phyloP scores from a whole-genome alignment of 2,113 vertebrate genomes.

The Promerops cafer region DNA sequence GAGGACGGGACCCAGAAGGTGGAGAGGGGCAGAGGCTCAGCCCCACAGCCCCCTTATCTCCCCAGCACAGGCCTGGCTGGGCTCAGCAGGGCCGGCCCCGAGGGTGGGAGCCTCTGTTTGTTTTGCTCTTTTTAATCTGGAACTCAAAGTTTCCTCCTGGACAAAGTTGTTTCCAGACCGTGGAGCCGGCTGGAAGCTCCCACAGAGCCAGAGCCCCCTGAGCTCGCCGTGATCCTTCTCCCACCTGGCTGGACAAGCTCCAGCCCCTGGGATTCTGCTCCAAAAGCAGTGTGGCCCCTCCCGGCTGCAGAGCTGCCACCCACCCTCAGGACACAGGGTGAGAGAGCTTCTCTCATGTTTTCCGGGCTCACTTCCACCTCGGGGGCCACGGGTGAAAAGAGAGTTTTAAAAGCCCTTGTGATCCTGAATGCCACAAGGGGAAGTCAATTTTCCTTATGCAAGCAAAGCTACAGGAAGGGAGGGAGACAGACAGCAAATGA shows the following conservation, averaged over 20 bases:
- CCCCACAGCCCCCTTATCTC: background rate
- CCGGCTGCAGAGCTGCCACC: background rate
- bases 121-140: background rate
- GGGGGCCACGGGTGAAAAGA: accelerated
- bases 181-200: accelerated
- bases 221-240: background rate
- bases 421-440: background rate
- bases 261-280: background rate
- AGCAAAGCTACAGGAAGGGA: slow-evolving; percentile 11
- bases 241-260: background rate
- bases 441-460: background rate
- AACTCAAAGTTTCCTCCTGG: background rate
- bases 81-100: accelerated
- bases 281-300: accelerated
- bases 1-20: accelerated
- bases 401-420: background rate
- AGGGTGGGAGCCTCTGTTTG: background rate
- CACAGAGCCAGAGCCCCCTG: accelerated
- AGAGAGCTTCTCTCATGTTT: accelerated
- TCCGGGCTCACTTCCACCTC: background rate
- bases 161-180: background rate
- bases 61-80: background rate
- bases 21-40: accelerated
- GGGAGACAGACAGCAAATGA: background rate
- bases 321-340: accelerated